A percentile compares a stretch with the other conserved stretches of the same genome.
Evolutionary conservation across 2,888 invertebrate species (phyloP).

Genomic region (Limnephilus lunatus): DNA sequence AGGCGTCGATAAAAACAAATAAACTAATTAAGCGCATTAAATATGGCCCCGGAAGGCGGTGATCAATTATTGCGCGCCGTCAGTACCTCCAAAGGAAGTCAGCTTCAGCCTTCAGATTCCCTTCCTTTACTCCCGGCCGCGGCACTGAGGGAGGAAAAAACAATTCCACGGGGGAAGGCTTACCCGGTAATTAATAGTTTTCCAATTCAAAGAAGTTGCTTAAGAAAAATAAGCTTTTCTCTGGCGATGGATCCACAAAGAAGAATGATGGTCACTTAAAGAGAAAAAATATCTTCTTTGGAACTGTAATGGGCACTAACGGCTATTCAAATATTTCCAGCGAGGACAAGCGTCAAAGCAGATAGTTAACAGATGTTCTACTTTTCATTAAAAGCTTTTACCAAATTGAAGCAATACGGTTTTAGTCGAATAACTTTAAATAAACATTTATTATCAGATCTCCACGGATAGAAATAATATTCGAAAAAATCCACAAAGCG

Average conservation of each 20-base stretch:
- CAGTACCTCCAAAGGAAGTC: neutral
- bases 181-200: constrained; percentile 29
- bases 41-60: neutral
- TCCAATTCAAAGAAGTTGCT: constrained; percentile 26
- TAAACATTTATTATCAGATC: neutral
- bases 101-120: neutral
- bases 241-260: neutral
- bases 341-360: neutral
- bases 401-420: neutral
- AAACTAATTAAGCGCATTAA: constrained; percentile 3
- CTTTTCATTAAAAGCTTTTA: neutral
- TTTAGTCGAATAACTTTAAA: neutral
- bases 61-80: constrained; percentile 18
- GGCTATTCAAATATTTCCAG: constrained; percentile 1
- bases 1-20: constrained; percentile 8
- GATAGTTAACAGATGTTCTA: neutral
- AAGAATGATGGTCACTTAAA: constrained; percentile 5
- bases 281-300: neutral
- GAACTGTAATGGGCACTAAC: neutral
- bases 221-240: constrained; percentile 7
- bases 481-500: neutral
- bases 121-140: neutral
- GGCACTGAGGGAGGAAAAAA: neutral
- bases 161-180: neutral
- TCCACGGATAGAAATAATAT: neutral